Evolutionary conservation across 2,888 invertebrate species (phyloP).

Genomic region (Tetanocera ferruginea): DNA sequence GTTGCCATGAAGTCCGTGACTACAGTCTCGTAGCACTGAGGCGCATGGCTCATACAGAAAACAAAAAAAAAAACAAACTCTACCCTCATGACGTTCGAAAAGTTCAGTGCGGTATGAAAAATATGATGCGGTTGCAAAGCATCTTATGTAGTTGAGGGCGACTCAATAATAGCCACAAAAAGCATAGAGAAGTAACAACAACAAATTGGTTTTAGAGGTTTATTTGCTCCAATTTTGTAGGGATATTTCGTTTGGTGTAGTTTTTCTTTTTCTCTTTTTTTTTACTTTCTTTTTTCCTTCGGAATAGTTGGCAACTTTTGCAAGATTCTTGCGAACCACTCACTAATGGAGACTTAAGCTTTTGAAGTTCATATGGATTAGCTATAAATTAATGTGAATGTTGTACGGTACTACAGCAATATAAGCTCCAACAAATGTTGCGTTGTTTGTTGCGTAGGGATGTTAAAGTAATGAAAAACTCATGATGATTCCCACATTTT

Average conservation of each 20-base stretch:
- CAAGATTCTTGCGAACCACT: not conserved
- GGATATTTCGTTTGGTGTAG: not conserved
- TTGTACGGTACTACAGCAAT: not conserved
- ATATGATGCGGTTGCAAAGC: not conserved
- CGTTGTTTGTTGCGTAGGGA: no score
- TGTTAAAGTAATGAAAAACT: no score
- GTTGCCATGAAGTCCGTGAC: not conserved
- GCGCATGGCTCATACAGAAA: not conserved
- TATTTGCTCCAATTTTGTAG: not conserved
- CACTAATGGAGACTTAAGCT: not conserved
- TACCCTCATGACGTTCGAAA: not conserved
- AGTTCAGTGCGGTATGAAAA: not conserved
- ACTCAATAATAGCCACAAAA: not conserved
- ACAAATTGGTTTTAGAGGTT: slow-evolving; percentile 8
- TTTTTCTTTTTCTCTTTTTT: not conserved
- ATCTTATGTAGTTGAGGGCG: not conserved
- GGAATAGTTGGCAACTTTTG: not conserved
- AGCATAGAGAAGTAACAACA: not conserved
- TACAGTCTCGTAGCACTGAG: not conserved
- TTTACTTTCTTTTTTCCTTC: not conserved
- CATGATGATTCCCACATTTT: no score
- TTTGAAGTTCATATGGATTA: slow-evolving; percentile 4
- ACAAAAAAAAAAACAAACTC: not conserved
- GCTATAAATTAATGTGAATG: not conserved
- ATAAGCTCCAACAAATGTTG: no score